These are phyloP conservation scores for Nycteola revayana DNA, from an alignment of 2,888 invertebrate species.

Conservation along the genomic window DNA sequence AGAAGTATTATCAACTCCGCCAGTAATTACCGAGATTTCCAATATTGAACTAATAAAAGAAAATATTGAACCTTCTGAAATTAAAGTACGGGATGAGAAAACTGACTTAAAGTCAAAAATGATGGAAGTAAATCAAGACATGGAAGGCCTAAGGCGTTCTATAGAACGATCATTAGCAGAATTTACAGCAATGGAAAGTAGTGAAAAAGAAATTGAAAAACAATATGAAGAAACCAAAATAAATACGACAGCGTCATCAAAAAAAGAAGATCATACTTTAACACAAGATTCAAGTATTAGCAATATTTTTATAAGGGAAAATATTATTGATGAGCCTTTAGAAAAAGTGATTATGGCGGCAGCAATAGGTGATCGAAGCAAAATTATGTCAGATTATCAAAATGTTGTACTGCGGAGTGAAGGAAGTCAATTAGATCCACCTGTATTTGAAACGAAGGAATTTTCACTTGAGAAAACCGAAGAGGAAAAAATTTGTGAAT, in stretches of 20 bases:
- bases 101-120: slow-evolving; percentile 70
- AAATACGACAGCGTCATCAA: not conserved
- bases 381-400: slow-evolving; percentile 1
- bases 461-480: slow-evolving; percentile 1
- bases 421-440: not conserved
- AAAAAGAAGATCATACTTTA: slow-evolving; percentile 6
- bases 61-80: not conserved
- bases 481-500: slow-evolving; percentile 2
- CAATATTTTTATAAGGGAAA: slow-evolving; percentile 3
- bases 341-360: not conserved
- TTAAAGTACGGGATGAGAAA: slow-evolving; percentile 42
- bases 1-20: slow-evolving; percentile 21
- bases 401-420: too few species aligned
- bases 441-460: not conserved
- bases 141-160: slow-evolving; percentile 67
- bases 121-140: slow-evolving; percentile 70
- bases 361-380: slow-evolving; percentile 7
- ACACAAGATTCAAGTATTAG: not conserved
- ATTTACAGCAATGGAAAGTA: slow-evolving; percentile 58
- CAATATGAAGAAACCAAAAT: slow-evolving; percentile 26
- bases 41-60: not conserved
- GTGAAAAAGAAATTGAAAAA: slow-evolving; percentile 47
- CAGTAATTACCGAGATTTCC: not conserved
- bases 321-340: not conserved
- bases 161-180: slow-evolving; percentile 72